phyloP scores from a whole-genome alignment of 2,888 invertebrate genomes.

The Balanococcus diminutus region DNA sequence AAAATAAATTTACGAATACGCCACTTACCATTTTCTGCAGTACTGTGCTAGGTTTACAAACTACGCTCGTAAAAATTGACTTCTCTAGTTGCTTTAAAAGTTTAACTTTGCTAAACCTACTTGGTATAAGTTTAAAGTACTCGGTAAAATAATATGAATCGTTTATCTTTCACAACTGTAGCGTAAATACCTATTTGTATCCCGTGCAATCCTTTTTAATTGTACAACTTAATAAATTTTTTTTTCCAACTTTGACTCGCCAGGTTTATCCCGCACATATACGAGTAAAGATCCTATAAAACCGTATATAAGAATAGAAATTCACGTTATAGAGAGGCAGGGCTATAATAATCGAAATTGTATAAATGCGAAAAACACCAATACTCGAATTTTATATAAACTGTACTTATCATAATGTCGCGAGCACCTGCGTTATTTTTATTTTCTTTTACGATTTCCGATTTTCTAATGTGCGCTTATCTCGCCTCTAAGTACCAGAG shows the following conservation, averaged over 20 bases:
- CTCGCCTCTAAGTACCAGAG: neutral
- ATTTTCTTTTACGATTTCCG: constrained; percentile 17
- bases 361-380: neutral
- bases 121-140: constrained; percentile 43
- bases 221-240: neutral
- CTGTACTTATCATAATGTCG: constrained; percentile 13
- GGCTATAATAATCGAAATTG: neutral
- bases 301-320: too few relatives aligned
- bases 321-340: neutral
- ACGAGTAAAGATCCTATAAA: neutral
- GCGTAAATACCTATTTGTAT: neutral
- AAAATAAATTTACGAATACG: constrained; percentile 34
- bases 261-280: neutral
- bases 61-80: constrained; percentile 39
- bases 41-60: constrained; percentile 14
- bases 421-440: constrained; percentile 8
- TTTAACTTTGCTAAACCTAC: constrained; percentile 27
- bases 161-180: constrained; percentile 33
- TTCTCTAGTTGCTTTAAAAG: constrained; percentile 17
- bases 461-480: constrained; percentile 12
- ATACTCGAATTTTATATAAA: neutral
- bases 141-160: constrained; percentile 32
- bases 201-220: constrained; percentile 6
- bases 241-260: neutral
- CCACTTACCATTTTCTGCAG: constrained; percentile 4